Base-by-base conservation (phyloP, 2,113 vertebrate genomes). In the Nicator chloris region DNA sequence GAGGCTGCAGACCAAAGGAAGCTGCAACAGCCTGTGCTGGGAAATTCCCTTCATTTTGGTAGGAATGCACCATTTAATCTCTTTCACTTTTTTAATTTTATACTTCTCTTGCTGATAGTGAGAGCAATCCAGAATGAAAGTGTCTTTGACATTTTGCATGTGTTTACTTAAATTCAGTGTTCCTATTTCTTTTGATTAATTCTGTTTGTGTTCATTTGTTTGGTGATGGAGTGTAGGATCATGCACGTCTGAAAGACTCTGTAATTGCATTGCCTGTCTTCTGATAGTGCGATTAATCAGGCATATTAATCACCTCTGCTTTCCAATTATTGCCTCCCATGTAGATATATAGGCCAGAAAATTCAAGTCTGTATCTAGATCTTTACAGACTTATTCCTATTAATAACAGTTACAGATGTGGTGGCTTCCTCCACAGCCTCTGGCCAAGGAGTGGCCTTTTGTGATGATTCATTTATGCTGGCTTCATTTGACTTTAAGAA, bases 201-300 rank as follows among this genome's bases (percentile, higher is more conserved):
- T 90, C 80, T 81, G 60, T 76, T 93, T 93, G n/a, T 72, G 54
- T 78, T 94, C 60, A 82, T 85, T 92, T 49, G 33, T 45, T 80
- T 77, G 66, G 75, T 91, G 82, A 91, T 92, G 44, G 76, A 97
- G 80, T 59, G 30, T 47, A 64, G 51, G 76, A 88, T 66, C 72
- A 31, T 51, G 64, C 51, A 42, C 59, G 63, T 76, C 87, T 57
- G 70, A 89, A 76, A 92, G 75, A 57, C 49, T 91, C 64, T 53
- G 59, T 95, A 90, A 95, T 94, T 95, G 82, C 84, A 75, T 66
- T 70, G 78, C 78, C 54, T 85, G 66, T 86, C 75, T 87, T 94
- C 53, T 87, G 84, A 90, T 80, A 64, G 75, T 47, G 59, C 64
- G 93, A 80, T 94, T 95, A 94, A 94, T 91, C 86, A 91, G 59